Evolutionary conservation across 2,113 vertebrate genomes (phyloP), one percentile per base, ranked within the genome.

Genomic region (Onychostoma macrolepis): DNA sequence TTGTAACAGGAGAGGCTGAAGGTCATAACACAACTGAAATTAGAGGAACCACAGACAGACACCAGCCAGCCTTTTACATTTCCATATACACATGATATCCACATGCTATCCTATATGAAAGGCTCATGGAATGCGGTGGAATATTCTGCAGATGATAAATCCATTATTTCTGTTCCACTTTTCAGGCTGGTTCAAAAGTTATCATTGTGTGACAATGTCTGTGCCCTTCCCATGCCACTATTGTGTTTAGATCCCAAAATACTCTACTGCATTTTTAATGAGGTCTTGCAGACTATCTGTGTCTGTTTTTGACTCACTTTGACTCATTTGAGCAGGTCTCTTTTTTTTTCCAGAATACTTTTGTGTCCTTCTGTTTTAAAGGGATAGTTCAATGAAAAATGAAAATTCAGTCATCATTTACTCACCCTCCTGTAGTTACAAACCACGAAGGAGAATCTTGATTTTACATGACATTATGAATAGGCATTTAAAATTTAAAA

Each of bases 191-290:
- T 24, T 63, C 71, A 9, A 41, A 74, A 80, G 48, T 28, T 71
- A 26, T 48, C 89, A 85, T 74, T 90, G 91, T 58, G 90, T 85
- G 89, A 91, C 88, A 92, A 92, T 91, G 90, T 89, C 78, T 90
- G 67, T 80, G 80, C 71, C 92, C 90, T 91, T 93, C 89, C 91
- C 91, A 89, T 92, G 90, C 88, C 86, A 80, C 87, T 87, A 87
- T 92, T 93, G 93, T 90, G 91, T 72, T 87, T 89, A 86, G 90
- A 86, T 92, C 93, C 92, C 87, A 92, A 94, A 95, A 94, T 95
- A 94, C 92, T 83, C 89, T 84, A 83, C 87, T 94, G 92, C 93
- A 95, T 93, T 81, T 93, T 94, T 94, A 88, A 94, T 94, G 93
- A 93, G 91, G 90, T 90, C 84, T 89, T 90, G 84, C 72, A 89